Evolutionary conservation across 1,140 invertebrate genomes (phyloP).

Genomic region (Chironomus striatipennis): DNA sequence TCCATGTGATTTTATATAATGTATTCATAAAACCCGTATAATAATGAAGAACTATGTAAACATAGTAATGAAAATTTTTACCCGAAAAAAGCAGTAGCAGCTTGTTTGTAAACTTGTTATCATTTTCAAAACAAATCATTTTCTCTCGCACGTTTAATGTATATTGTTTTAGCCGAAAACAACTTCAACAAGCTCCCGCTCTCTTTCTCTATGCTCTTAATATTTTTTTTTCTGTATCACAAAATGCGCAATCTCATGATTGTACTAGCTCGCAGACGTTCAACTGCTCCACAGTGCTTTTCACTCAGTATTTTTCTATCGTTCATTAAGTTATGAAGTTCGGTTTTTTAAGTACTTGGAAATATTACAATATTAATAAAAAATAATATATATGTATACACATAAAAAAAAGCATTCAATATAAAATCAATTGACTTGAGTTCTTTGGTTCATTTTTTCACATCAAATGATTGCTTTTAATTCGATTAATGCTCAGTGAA

Average conservation of each 20-base stretch:
- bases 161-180: background rate
- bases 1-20: no score
- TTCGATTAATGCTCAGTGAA: no score
- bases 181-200: background rate
- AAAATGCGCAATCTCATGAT: no score
- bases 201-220: background rate
- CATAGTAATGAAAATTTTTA: no score
- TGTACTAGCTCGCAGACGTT: no score
- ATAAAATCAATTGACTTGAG: background rate
- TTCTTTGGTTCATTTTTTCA: background rate
- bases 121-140: no score
- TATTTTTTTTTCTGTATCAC: background rate
- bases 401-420: slow-evolving; percentile 13
- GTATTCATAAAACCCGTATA: no score
- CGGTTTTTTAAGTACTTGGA: slow-evolving; percentile 21
- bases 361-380: slow-evolving; percentile 3
- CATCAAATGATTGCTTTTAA: no score
- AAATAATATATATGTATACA: background rate
- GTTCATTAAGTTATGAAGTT: slow-evolving; percentile 25
- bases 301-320: slow-evolving; percentile 20
- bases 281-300: background rate
- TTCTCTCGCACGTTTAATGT: no score
- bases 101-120: no score
- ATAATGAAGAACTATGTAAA: no score
- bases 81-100: no score